phyloP scores from a whole-genome alignment of 2,888 invertebrate species.

The Drosophila mercatorum region DNA sequence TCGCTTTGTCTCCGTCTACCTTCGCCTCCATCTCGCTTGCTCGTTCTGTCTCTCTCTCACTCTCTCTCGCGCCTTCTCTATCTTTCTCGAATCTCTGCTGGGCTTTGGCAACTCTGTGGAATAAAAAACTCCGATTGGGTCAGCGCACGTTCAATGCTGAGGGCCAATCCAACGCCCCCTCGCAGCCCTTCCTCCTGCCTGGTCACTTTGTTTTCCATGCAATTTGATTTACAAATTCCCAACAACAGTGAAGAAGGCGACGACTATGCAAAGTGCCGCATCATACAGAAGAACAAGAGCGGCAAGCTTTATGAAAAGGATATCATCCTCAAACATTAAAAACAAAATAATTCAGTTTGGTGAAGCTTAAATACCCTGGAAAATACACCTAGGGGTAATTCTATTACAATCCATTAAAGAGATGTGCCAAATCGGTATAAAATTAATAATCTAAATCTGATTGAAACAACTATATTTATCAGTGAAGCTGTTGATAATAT shows the following conservation, averaged over 20 bases:
- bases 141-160: slow-evolving; percentile 43
- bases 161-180: slow-evolving; percentile 18
- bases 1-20: slow-evolving; percentile 55
- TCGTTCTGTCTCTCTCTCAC: slow-evolving; percentile 28
- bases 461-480: too few relatives aligned
- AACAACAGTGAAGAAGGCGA: slow-evolving; percentile 8
- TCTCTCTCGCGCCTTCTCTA: slow-evolving; percentile 38
- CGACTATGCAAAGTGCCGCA: slow-evolving; percentile 30
- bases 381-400: not conserved
- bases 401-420: not conserved
- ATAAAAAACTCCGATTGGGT: slow-evolving; percentile 41
- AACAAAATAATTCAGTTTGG: not conserved
- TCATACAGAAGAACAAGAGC: slow-evolving; percentile 27
- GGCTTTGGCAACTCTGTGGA: slow-evolving; percentile 39
- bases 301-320: slow-evolving; percentile 36
- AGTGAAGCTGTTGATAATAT: too few relatives aligned
- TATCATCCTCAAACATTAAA: slow-evolving; percentile 26
- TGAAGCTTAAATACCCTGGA: not conserved
- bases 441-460: too few relatives aligned
- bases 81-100: slow-evolving; percentile 41
- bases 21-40: slow-evolving; percentile 25
- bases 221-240: slow-evolving; percentile 67
- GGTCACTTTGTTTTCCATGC: slow-evolving; percentile 62
- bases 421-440: too few relatives aligned
- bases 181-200: not conserved